Evolutionary conservation across 92 coral and sea anemone species (phyloP), one percentile per base, ranked within the genome.

Genomic region (Metridium senile): DNA sequence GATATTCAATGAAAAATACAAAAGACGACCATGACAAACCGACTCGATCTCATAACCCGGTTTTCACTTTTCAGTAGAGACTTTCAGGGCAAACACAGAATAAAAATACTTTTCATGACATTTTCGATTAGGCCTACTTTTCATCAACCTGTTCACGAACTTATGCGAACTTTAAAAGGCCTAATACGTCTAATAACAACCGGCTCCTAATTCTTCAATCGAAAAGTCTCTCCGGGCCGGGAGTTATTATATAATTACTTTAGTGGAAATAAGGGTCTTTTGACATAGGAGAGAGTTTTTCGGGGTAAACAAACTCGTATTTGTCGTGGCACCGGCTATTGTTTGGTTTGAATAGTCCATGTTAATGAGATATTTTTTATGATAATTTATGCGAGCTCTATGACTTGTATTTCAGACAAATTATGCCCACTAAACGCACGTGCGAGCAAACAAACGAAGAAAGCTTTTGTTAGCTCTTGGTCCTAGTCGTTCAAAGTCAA

Each of bases 341-440:
- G 76, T 72, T 72, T 72, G 29, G 35, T 26, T 30, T 33, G 20
- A 26, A 39, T 35, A 26, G 21, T 13, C 9, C 13, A 33, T 20
- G 20, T 26, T 33, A 52, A 26, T 23, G 29, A 52, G 66, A 26
- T 23, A 33, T 11, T 64, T 32, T 47, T 31, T 72, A 30, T 72
- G 30, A 29, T 29, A 72, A 72, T 54, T 28, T 56, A 72, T 72
- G 66, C 76, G 51, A 56, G 49, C 25, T 51, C 26, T 23, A n/a
- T 52, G 28, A 7, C 71, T 4, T 61, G 66, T 26, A 61, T 2
- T 22, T 61, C 22, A 61, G 66, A 26, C 13, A 26, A 26, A 61
- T 21, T 54, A 54, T 54, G 59, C 59, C 32, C 22, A 23, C 66
- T 21, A 27, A 23, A 54, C n/a, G 26, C 66, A 61, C 66, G 66